Conservation (phyloP, 2,797 vertebrate genomes). For the Threskiornis aethiopicus region DNA sequence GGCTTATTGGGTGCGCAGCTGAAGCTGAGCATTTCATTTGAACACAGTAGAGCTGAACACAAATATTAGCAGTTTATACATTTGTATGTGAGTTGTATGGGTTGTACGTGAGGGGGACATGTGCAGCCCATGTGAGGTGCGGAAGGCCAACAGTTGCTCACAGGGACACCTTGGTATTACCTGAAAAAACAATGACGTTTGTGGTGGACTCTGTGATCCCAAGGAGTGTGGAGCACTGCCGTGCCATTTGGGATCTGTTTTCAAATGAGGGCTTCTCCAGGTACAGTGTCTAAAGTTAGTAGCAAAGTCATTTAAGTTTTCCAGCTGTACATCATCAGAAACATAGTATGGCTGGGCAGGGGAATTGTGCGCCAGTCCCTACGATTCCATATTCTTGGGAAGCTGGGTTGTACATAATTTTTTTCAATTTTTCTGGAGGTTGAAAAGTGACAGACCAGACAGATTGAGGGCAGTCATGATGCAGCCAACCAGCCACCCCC, state of each 20-base stretch:
- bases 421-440: neutral
- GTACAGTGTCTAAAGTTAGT: neutral
- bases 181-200: neutral
- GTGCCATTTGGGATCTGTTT: neutral
- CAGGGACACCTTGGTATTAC: neutral
- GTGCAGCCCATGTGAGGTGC: neutral
- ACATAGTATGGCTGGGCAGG: neutral
- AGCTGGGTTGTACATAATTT: neutral
- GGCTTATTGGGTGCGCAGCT: neutral
- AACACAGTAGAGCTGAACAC: neutral
- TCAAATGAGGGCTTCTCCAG: neutral
- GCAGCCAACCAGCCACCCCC: neutral
- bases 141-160: neutral
- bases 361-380: neutral
- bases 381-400: neutral
- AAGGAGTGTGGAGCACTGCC: neutral
- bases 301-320: neutral
- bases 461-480: neutral
- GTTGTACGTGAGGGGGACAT: accelerated
- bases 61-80: neutral
- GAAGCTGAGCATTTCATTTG: neutral
- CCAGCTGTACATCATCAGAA: neutral
- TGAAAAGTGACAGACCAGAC: neutral
- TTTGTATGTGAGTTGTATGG: accelerated
- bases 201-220: neutral